phyloP scores from a whole-genome alignment of 2,888 invertebrate species.

The Unio delphinus region DNA sequence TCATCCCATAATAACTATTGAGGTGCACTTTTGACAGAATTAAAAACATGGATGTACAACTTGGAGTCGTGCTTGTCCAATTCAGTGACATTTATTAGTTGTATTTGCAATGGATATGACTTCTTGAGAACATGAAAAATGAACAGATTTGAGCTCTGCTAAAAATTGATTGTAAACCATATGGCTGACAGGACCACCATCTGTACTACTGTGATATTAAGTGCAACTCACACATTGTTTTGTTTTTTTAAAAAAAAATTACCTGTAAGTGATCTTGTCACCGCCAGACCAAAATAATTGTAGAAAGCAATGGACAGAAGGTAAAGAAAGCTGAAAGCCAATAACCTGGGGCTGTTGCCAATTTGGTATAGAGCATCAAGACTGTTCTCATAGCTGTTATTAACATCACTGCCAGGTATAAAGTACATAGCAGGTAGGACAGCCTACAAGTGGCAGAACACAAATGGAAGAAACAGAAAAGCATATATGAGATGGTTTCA shows the following conservation, averaged over 20 bases:
- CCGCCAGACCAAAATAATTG: constrained; percentile 65
- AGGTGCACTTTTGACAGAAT: too few species aligned
- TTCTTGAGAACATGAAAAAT: too few species aligned
- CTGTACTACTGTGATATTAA: neutral
- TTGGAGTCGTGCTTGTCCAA: too few species aligned
- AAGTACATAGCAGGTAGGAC: constrained; percentile 65
- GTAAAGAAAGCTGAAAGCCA: constrained; percentile 61
- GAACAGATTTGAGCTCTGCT: too few species aligned
- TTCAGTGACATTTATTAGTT: too few species aligned
- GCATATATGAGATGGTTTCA: neutral
- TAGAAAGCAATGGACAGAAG: constrained; percentile 64
- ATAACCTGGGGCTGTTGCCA: constrained; percentile 47
- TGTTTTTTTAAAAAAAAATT: neutral
- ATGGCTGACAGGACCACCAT: neutral
- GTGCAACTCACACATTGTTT: too few species aligned
- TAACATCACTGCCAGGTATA: constrained; percentile 58
- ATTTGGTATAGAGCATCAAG: constrained; percentile 65
- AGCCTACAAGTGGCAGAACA: constrained; percentile 36
- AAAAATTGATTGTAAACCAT: neutral
- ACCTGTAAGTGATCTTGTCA: constrained; percentile 66
- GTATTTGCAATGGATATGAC: too few species aligned
- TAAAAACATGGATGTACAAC: too few species aligned
- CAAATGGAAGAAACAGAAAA: neutral
- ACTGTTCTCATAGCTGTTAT: constrained; percentile 64
- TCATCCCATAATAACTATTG: too few species aligned